Percentiles rank a stretch among this genome's conserved stretches.
phyloP scores from a whole-genome alignment of 2,888 invertebrate species.

The Lithophane socia region DNA sequence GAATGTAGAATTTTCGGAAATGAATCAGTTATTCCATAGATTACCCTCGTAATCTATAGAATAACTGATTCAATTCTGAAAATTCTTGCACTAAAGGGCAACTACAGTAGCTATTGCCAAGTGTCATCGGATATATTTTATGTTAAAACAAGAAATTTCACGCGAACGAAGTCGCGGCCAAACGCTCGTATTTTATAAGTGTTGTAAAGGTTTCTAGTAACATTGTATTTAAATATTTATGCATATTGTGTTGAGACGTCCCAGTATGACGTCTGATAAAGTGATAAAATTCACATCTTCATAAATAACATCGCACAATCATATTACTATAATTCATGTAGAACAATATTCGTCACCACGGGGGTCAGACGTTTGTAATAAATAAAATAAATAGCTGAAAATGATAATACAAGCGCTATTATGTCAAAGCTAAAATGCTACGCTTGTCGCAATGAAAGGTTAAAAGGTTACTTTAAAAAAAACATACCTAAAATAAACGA shows the following conservation, averaged over 20 bases:
- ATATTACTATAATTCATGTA: conserved; percentile 17
- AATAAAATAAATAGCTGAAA: conserved; percentile 9
- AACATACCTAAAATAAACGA: neutral
- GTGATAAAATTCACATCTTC: conserved; percentile 29
- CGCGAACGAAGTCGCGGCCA: no score
- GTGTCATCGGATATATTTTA: no score
- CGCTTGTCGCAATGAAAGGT: no score
- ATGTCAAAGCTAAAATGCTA: neutral
- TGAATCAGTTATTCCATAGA: no score
- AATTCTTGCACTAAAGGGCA: no score
- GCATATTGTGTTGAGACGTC: conserved; percentile 1
- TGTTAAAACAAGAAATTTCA: no score
- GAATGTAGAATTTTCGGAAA: no score
- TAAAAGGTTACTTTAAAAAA: neutral
- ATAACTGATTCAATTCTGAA: no score
- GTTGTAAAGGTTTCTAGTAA: no score
- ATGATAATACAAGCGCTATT: neutral
- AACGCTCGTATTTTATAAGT: no score
- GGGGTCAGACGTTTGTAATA: conserved; percentile 11
- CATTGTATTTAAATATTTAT: neutral
- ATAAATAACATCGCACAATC: conserved; percentile 19
- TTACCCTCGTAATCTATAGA: no score
- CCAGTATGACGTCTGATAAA: conserved; percentile 24
- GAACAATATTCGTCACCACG: conserved; percentile 7
- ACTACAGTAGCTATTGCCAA: no score